Evolutionary conservation across 2,888 invertebrate genomes (phyloP).

Genomic region (Cenopis cana): DNA sequence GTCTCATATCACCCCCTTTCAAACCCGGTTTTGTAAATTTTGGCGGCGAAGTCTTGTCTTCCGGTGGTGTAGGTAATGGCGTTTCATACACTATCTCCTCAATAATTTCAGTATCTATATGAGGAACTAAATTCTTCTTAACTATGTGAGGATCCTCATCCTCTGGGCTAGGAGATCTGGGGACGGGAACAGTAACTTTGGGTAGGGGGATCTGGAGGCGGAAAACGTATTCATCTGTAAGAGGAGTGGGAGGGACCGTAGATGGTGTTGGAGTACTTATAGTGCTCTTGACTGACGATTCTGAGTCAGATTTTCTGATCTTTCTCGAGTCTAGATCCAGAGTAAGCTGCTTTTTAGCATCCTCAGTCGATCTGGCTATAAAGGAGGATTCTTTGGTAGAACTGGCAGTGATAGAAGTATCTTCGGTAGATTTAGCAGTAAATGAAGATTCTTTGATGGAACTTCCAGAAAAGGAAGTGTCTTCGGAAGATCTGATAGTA

Average conservation of each 20-base stretch:
- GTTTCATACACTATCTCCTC: constrained; percentile 67
- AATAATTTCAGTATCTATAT: constrained; percentile 69
- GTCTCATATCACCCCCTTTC: constrained; percentile 50
- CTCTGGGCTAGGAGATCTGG: constrained; percentile 57
- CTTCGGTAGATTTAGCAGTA: constrained; percentile 28
- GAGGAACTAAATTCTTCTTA: constrained; percentile 70
- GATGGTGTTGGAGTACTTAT: constrained; percentile 65
- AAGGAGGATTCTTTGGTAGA: constrained; percentile 12
- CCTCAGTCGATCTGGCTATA: constrained; percentile 25
- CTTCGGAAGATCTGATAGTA: constrained; percentile 24
- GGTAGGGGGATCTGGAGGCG: constrained; percentile 68
- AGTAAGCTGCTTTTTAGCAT: constrained; percentile 32
- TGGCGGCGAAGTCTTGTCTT: constrained; percentile 56
- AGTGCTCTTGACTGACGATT: constrained; percentile 49
- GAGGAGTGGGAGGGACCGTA: constrained; percentile 69
- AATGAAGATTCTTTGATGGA: constrained; percentile 11
- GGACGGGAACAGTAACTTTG: constrained; percentile 62
- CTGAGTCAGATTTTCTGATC: constrained; percentile 45
- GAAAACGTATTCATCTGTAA: constrained; percentile 77
- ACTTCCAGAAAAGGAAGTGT: constrained; percentile 33
- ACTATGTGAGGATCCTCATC: constrained; percentile 72
- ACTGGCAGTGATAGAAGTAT: constrained; percentile 30
- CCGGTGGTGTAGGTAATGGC: constrained; percentile 67
- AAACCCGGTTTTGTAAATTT: constrained; percentile 63
- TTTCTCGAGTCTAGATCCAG: constrained; percentile 17